phyloP scores from a whole-genome alignment of 2,888 invertebrate genomes.

The Nymphalis c-album region DNA sequence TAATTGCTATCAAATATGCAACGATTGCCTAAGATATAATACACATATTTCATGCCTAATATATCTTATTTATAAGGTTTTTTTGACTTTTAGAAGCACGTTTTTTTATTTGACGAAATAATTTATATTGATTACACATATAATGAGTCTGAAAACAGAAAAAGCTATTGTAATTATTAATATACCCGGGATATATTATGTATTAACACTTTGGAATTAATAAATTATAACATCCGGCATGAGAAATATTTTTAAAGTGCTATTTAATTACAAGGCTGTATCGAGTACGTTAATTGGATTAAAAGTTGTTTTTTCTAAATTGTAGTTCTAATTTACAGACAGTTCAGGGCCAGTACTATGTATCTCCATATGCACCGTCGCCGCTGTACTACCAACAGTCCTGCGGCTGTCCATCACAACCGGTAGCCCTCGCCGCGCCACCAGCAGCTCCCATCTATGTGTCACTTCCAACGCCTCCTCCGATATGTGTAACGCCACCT shows the following conservation, averaged over 20 bases:
- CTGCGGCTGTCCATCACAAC: slow-evolving; percentile 41
- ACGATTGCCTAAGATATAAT: no score
- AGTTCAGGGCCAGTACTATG: slow-evolving; percentile 62
- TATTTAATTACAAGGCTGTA: slow-evolving; percentile 13
- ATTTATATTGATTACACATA: not conserved
- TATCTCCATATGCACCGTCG: slow-evolving; percentile 41
- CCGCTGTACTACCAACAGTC: slow-evolving; percentile 34
- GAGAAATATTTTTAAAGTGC: slow-evolving; percentile 6
- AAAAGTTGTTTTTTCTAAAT: slow-evolving; percentile 41
- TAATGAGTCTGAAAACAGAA: slow-evolving; percentile 6
- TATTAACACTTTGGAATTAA: slow-evolving; percentile 11
- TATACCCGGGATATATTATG: slow-evolving; percentile 9
- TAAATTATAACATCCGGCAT: slow-evolving; percentile 15
- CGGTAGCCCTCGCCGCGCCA: slow-evolving; percentile 49
- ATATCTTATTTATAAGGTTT: no score
- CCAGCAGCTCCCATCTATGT: slow-evolving; percentile 59
- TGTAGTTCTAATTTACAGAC: slow-evolving; percentile 31
- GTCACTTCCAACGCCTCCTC: slow-evolving; percentile 60
- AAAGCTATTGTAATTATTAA: not conserved
- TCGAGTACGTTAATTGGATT: not conserved
- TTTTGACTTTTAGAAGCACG: no score
- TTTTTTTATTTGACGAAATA: no score
- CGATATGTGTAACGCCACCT: slow-evolving; percentile 60
- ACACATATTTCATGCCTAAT: no score
- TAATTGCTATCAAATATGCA: no score